phyloP scores from a whole-genome alignment of 2,888 invertebrate genomes.

The Limnephilus auricula region DNA sequence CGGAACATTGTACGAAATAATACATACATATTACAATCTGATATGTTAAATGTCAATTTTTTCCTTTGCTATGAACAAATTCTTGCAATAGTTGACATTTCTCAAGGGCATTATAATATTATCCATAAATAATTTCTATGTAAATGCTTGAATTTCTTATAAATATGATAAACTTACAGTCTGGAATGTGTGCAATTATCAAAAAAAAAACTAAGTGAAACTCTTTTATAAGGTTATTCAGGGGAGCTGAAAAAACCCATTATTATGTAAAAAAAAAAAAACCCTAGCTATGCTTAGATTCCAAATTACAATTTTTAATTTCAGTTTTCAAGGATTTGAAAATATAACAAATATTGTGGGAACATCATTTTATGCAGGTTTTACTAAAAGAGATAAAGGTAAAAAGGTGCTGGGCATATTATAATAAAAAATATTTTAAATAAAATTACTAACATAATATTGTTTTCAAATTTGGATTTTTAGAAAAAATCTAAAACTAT shows the following conservation, averaged over 20 bases:
- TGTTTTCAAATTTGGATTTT: background rate
- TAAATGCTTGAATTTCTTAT: background rate
- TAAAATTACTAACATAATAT: background rate
- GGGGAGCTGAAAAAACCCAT: background rate
- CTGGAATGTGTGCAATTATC: background rate
- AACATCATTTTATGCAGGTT: background rate
- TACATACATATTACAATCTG: background rate
- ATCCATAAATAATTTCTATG: background rate
- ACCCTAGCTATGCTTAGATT: background rate
- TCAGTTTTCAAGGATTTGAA: no score
- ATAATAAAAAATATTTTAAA: background rate
- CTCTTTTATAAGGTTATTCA: background rate
- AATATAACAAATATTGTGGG: background rate
- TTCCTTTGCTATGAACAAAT: background rate
- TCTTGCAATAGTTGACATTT: background rate
- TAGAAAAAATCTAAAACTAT: background rate
- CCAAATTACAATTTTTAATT: background rate
- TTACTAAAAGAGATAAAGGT: background rate
- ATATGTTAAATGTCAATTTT: background rate
- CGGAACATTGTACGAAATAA: background rate
- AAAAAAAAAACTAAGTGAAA: background rate
- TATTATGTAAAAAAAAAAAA: background rate
- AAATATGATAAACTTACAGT: background rate
- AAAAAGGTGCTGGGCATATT: background rate
- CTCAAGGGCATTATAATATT: background rate